Evolutionary conservation across 2,888 invertebrate species (phyloP).

Genomic region (Harpagoxenus sublaevis): DNA sequence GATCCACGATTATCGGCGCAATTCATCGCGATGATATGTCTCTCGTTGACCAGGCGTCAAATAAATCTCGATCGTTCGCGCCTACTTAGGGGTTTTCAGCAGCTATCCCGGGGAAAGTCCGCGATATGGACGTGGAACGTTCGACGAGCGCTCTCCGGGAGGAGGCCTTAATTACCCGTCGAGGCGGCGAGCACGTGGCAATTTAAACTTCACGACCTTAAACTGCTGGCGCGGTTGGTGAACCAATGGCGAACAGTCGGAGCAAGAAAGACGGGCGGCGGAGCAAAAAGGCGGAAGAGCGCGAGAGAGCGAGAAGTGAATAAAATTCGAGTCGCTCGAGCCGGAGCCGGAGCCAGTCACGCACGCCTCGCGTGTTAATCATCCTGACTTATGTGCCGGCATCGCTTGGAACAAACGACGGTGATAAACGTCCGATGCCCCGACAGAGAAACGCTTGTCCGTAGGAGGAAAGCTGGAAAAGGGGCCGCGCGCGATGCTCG

Average conservation of each 20-base stretch:
- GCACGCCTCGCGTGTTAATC: constrained; percentile 83
- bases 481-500: constrained; percentile 68
- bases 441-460: constrained; percentile 48
- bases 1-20: constrained; percentile 27
- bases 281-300: constrained; percentile 51
- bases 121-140: constrained; percentile 58
- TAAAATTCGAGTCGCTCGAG: constrained; percentile 78
- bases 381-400: constrained; percentile 81
- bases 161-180: constrained; percentile 66
- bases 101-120: constrained; percentile 29
- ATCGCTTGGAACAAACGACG: constrained; percentile 74
- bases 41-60: constrained; percentile 18
- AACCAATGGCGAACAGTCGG: constrained; percentile 42
- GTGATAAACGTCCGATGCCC: constrained; percentile 76
- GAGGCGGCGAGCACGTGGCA: constrained; percentile 69
- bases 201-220: constrained; percentile 75
- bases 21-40: background rate
- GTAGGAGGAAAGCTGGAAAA: constrained; percentile 51
- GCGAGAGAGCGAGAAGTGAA: constrained; percentile 71
- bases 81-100: constrained; percentile 7
- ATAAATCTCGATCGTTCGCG: constrained; percentile 19
- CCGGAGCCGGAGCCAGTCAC: constrained; percentile 77
- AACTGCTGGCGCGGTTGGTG: constrained; percentile 57
- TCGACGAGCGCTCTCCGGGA: constrained; percentile 34
- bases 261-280: constrained; percentile 29